phyloP scores from a whole-genome alignment of 2,113 vertebrate genomes.

The Nipponia nippon region DNA sequence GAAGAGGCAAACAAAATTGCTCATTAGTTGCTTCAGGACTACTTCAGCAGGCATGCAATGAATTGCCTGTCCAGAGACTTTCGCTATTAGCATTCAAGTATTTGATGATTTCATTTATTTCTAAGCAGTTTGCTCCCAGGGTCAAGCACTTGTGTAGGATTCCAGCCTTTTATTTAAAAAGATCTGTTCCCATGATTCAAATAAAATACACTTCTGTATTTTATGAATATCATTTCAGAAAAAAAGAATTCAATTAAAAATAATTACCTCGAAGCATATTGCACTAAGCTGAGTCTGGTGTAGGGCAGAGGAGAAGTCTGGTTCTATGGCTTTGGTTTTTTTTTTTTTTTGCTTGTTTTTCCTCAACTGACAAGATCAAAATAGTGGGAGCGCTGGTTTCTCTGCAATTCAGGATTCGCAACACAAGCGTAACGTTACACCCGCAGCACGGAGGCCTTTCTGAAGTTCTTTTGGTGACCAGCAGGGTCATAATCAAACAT shows the following conservation, averaged over 20 bases:
- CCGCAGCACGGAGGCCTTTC: background rate
- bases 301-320: background rate
- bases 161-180: background rate
- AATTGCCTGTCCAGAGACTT: background rate
- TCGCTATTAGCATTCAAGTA: background rate
- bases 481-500: background rate
- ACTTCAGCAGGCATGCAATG: background rate
- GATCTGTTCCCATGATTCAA: background rate
- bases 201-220: background rate
- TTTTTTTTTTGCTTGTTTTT: background rate
- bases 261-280: background rate
- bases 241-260: background rate
- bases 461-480: background rate
- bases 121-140: background rate
- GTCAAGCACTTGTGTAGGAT: background rate
- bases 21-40: background rate
- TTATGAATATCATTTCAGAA: background rate
- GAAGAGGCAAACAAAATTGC: background rate
- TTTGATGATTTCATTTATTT: background rate
- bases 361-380: background rate
- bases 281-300: background rate
- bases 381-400: background rate
- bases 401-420: rapidly evolving
- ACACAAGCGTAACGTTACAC: background rate
- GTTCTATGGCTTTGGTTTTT: background rate